Conservation (phyloP, 2,888 invertebrate species). For the Sepiola atlantica region DNA sequence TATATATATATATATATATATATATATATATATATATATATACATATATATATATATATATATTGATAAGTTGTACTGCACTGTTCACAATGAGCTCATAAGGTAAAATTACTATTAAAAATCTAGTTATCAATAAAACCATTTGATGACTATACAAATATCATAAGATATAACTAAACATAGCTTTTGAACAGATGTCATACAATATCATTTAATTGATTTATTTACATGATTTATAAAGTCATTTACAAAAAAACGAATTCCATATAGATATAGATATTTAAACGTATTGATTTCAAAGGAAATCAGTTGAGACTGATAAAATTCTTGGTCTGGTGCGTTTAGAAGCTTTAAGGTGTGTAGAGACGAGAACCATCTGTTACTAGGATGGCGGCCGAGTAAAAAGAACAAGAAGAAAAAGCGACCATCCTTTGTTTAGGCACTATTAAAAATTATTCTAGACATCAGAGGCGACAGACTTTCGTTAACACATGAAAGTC, state of each 20-base stretch:
- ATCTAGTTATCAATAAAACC: not conserved
- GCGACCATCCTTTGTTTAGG: not conserved
- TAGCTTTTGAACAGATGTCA: not conserved
- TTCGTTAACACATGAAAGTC: not conserved
- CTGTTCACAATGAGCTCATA: too few species aligned
- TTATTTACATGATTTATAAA: not conserved
- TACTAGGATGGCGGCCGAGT: not conserved
- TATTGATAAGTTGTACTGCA: too few species aligned
- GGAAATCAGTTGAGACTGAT: not conserved
- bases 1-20: too few species aligned
- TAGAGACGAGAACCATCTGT: slow-evolving; percentile 32
- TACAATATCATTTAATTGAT: not conserved
- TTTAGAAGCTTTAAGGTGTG: slow-evolving; percentile 6
- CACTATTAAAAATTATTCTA: not conserved
- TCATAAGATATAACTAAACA: not conserved
- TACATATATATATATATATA: too few species aligned
- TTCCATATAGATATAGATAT: not conserved
- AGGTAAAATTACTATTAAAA: too few species aligned
- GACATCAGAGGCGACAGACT: not conserved
- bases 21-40: too few species aligned
- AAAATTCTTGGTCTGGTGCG: not conserved
- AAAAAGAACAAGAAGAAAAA: not conserved
- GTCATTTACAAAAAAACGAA: not conserved
- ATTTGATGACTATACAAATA: not conserved
- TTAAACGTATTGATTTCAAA: not conserved